Base-by-base conservation (phyloP, 2,113 vertebrate genomes). In the Picathartes gymnocephalus region DNA sequence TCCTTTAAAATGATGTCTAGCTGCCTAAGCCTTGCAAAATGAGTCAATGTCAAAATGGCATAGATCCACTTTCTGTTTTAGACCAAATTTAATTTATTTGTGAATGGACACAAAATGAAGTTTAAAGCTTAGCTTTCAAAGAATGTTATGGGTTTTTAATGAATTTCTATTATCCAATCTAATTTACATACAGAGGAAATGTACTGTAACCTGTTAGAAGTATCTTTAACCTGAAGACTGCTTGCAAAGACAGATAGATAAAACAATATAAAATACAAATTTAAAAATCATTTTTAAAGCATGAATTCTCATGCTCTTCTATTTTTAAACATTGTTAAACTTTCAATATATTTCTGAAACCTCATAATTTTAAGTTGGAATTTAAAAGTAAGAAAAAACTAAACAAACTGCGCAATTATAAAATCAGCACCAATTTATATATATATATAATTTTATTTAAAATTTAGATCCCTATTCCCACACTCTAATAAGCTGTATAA, bases 401-500 rank as follows among this genome's bases (percentile, higher is more conserved):
- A 99, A 98, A 98, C 98, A 98, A 98, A 99, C 98, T 99, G 98
- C 98, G 99, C 99, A 99, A 99, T 99, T 99, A 99, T 99, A 99
- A 99, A 99, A 99, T 99, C 99, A 99, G 99, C 99, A 99, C 99
- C 99, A 98, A 99, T 99, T 99, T 98, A 99, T 99, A 99, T 99
- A 99, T 99, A 99, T 98, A 98, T 98, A 98, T 98, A 98, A 98
- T 98, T 99, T 99, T 99, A 99, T 99, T 99, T 99, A 99, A 99
- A 99, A 99, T 99, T 99, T 99, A 99, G 99, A 99, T 98, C 99
- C 99, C 99, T 99, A 99, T 99, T 98, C 99, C 98, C 98, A 99
- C 99, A 99, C 98, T 99, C 99, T 99, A 99, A 99, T 99, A 99
- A 99, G 99, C 98, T 99, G 98, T 99, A 99, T 98, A 99, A 98